Evolutionary conservation across 1,140 invertebrate genomes (phyloP).

Genomic region (Colletes gigas): DNA sequence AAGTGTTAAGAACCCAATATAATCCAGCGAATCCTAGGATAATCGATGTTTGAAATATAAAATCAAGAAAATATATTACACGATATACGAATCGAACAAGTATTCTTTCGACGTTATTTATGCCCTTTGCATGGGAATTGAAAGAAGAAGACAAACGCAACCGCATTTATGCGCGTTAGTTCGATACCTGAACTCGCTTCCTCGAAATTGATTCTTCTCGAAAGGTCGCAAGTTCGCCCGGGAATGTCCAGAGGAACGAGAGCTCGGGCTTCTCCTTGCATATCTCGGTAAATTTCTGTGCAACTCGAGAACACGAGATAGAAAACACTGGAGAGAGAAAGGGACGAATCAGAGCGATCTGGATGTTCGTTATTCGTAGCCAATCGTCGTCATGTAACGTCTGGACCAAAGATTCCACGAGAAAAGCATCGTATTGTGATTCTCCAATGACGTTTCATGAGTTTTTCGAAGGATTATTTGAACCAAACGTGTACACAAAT

Average conservation of each 20-base stretch:
- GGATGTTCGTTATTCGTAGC: conserved; percentile 32
- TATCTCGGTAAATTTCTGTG: conserved; percentile 1
- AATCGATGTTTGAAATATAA: too few relatives aligned
- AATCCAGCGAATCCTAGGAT: too few relatives aligned
- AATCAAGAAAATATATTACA: too few relatives aligned
- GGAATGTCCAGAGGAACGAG: conserved; percentile 5
- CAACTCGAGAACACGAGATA: background rate
- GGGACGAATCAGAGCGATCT: conserved; percentile 4
- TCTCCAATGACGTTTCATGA: too few relatives aligned
- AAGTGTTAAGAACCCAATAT: too few relatives aligned
- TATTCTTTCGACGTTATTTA: background rate
- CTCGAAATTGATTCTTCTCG: conserved; percentile 13
- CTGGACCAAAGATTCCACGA: too few relatives aligned
- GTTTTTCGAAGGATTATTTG: too few relatives aligned
- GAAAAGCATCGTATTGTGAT: background rate
- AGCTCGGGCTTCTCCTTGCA: background rate
- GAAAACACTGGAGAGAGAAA: background rate
- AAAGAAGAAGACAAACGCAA: background rate
- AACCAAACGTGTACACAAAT: too few relatives aligned
- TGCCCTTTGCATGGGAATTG: background rate
- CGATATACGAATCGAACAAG: too few relatives aligned
- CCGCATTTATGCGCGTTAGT: background rate
- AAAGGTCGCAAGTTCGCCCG: conserved; percentile 1
- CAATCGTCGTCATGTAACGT: conserved; percentile 6
- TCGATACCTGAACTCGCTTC: conserved; percentile 2